A percentile compares a stretch with the other conserved stretches of the same genome.
Evolutionary conservation across 2,797 vertebrate species (phyloP).

Genomic region (Brachyrhaphis roseni): DNA sequence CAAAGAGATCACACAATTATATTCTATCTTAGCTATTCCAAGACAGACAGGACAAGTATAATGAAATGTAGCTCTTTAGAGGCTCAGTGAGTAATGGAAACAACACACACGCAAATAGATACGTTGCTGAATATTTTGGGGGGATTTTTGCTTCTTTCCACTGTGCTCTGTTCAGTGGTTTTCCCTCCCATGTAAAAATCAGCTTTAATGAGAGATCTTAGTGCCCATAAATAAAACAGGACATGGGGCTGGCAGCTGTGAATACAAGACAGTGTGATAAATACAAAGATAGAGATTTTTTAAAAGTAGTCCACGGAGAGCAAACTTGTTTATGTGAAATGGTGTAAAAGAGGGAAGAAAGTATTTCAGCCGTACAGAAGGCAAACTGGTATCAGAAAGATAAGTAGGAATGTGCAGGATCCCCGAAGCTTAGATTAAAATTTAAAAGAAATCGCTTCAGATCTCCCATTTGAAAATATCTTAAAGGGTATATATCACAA

Average conservation of each 20-base stretch:
- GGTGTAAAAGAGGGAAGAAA: constrained; percentile 4
- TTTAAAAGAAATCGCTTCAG: constrained; percentile 24
- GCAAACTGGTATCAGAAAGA: constrained; percentile 12
- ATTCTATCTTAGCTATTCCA: neutral
- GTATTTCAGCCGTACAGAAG: constrained; percentile 2
- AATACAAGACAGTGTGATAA: constrained; percentile 29
- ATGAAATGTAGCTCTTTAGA: constrained; percentile 33
- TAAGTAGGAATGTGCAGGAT: constrained; percentile 2
- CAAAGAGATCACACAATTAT: constrained; percentile 23
- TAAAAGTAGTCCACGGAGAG: constrained; percentile 22
- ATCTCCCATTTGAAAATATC: neutral
- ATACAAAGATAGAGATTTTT: constrained; percentile 27
- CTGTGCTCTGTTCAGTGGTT: constrained; percentile 39
- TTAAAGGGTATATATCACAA: neutral
- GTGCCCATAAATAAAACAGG: constrained; percentile 76
- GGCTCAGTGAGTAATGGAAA: constrained; percentile 21
- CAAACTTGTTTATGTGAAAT: neutral
- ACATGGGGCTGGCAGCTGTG: constrained; percentile 68
- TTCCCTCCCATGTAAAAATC: constrained; percentile 53
- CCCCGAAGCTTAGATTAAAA: constrained; percentile 8
- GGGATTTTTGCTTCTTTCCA: constrained; percentile 32
- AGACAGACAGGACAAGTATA: constrained; percentile 26
- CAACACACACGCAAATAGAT: neutral
- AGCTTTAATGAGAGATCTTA: constrained; percentile 74
- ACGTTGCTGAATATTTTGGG: neutral